Base-by-base conservation (phyloP, 2,113 vertebrate genomes). In the Upupa epops region DNA sequence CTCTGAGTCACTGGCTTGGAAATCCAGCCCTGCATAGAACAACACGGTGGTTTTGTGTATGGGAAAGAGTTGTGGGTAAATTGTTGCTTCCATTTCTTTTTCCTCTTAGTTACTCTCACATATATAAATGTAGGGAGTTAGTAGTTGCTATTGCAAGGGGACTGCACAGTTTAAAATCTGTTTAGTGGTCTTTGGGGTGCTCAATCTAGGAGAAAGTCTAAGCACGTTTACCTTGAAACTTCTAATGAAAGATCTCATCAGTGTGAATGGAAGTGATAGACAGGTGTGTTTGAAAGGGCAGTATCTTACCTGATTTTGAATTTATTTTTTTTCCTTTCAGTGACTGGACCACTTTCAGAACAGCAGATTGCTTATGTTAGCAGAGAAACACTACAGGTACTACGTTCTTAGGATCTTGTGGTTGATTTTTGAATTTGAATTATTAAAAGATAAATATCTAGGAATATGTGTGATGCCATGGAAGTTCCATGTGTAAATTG, bases 331-430 rank as follows among this genome's bases (percentile, higher is more conserved):
- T 94, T 17, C 11, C 4, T 95, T 97, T 71, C 90, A 99, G 99
- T 99, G 89, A 99, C 99, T 12, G 99, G 99, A 94, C 98, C 99
- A 90, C 97, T 99, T 72, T 99, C 98, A 95, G 99, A 99, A 96
- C 98, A 98, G 32, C 99, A 99, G 96, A 99, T 99, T 96, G 99
- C 99, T 29, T 99, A 99, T 95, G 98, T 99, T 96, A 99, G 98
- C 94, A 98, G 99, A 96, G 99, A 99, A 98, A 99, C 99, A 86
- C 98, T 99, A 91, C 99, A 99, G 98, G 99, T 99, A 98, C 85
- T 29, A 29, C 88, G 17, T 69, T 66, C 34, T 48, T 45, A 45
- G 42, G 31, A 63, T 88, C 45, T 89, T 56, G 69, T 56, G 48
- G 49, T 89, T 91, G 20, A 37, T 24, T 71, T 77, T 52, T 64